Evolutionary conservation across 2,113 vertebrate species (phyloP), one percentile per base, ranked within the genome.

Genomic region (Arizona elegans): DNA sequence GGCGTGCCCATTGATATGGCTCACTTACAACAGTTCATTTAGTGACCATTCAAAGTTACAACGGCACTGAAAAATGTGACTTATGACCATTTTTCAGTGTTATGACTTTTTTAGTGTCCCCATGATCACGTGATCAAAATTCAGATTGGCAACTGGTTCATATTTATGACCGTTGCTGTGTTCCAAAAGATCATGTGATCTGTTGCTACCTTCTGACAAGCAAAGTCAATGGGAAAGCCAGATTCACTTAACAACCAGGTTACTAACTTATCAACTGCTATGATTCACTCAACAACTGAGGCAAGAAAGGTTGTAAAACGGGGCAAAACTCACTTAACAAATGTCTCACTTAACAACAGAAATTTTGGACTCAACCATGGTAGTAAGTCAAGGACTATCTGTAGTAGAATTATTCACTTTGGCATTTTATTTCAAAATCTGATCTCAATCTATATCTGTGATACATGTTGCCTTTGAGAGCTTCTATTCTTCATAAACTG

Each of bases 381-480:
- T 29, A 12, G 26, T 13, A n/a, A 65, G 11, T n/a, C 3, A 0
- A 65, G 26, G 62, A n/a, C 26, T 65, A 13, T 26, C 62, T n/a
- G 62, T 89, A 86, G 43, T 95, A 86, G 92, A 96, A 94, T 94
- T 93, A 94, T 94, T 96, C 95, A 93, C 94, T 95, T 94, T 95
- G 93, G 95, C 91, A 94, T 96, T 95, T 97, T 95, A 94, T 96
- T 96, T 96, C 94, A 95, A 96, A 96, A 96, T 95, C 26, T 95
- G 96, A 95, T 96, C 94, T 95, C 96, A 97, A 96, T 96, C 88
- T 86, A 93, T 56, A 95, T 95, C 91, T 96, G 95, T 95, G 95
- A 96, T 94, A 96, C 96, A 95, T 90, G 91, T 93, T 97, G 96
- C 95, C 97, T 96, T 89, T 90, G 93, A 24, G 86, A 88, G 92